Conservation (phyloP, 2,113 vertebrate genomes). For the Riparia riparia region DNA sequence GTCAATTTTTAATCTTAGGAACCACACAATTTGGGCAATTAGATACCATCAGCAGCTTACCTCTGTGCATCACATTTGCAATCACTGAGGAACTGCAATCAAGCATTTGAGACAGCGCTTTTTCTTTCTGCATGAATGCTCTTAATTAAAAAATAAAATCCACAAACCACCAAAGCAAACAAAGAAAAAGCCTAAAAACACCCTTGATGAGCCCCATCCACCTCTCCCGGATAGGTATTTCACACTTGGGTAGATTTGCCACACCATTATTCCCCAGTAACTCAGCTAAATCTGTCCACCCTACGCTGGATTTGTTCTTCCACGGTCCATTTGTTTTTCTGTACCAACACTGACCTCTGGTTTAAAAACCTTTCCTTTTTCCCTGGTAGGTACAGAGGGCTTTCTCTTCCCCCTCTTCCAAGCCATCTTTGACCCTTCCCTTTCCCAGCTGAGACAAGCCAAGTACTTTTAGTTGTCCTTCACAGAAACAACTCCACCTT, state of each 20-base stretch:
- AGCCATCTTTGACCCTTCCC: neutral
- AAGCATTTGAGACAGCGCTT: conserved; percentile 4
- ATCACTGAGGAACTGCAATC: neutral
- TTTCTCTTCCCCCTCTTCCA: neutral
- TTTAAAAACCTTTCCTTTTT: neutral
- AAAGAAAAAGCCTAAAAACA: neutral
- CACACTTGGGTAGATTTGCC: neutral
- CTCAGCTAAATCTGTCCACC: neutral
- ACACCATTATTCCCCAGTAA: neutral
- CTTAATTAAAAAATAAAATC: neutral
- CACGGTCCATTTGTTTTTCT: neutral
- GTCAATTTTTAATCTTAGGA: neutral
- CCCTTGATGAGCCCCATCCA: neutral
- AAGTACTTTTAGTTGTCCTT: neutral
- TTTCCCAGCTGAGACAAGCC: neutral
- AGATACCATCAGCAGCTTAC: neutral
- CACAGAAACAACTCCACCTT: fast-evolving
- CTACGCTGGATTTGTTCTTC: neutral
- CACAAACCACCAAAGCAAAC: neutral
- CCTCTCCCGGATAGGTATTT: neutral
- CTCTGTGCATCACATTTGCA: neutral
- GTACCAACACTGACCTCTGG: neutral
- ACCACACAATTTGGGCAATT: neutral
- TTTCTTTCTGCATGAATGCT: neutral
- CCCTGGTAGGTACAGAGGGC: neutral